Percentiles rank a stretch among this genome's conserved stretches.
Conservation (phyloP, 2,797 vertebrate genomes). For the Smutsia gigantea region DNA sequence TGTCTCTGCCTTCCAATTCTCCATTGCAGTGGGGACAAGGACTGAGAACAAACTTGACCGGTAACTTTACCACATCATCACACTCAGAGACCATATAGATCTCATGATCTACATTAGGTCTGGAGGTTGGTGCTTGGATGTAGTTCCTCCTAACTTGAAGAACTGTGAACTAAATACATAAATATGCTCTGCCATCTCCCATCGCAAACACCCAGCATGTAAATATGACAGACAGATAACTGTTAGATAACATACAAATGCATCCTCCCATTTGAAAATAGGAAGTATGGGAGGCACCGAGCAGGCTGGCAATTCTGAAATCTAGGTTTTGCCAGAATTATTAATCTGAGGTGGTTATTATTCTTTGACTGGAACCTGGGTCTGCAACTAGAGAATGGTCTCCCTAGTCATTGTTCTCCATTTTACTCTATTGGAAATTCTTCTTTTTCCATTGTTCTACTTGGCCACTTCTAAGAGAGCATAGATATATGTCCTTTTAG, state of each 20-base stretch:
- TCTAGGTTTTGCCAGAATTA: neutral
- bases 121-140: neutral
- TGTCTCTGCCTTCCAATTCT: no score
- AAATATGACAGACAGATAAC: neutral
- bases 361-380: accelerated
- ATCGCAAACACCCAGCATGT: accelerated
- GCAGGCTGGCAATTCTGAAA: neutral
- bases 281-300: neutral
- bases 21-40: no score
- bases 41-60: no score
- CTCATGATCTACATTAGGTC: neutral
- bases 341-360: neutral
- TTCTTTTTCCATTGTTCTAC: neutral
- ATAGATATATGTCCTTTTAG: neutral
- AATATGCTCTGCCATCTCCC: neutral
- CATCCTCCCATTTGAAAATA: neutral
- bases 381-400: neutral
- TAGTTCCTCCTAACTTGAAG: neutral
- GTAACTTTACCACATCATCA: neutral
- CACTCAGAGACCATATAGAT: neutral
- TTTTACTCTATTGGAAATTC: neutral
- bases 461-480: neutral
- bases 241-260: neutral
- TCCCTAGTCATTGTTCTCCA: neutral
- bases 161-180: neutral